phyloP scores from a whole-genome alignment of 2,113 vertebrate genomes.

The Hemichromis elongatus region DNA sequence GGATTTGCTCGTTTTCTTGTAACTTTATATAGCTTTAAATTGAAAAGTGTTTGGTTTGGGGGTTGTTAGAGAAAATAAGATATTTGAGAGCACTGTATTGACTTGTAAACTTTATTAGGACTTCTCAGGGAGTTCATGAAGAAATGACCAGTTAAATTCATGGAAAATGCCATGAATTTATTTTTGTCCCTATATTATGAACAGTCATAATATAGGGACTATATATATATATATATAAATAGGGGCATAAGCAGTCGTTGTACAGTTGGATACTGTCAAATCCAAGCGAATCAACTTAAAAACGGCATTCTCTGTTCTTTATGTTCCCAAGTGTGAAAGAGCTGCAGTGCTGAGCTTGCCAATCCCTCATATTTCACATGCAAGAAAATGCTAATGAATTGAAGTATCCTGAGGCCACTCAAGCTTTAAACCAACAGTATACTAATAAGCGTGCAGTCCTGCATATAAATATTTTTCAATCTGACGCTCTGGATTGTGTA shows the following conservation, averaged over 20 bases:
- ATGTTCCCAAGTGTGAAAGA: not conserved
- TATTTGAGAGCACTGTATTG: not conserved
- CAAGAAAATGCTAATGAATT: conserved; percentile 59
- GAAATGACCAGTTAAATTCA: not conserved
- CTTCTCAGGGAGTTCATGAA: not conserved
- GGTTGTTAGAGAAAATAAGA: not conserved
- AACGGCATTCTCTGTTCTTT: not conserved
- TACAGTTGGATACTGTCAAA: not conserved
- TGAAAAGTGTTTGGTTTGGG: not conserved
- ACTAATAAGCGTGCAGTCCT: not conserved
- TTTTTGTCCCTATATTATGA: not conserved
- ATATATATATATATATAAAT: not conserved
- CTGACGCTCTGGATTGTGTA: not conserved
- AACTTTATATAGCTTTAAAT: not conserved
- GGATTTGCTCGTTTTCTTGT: not conserved
- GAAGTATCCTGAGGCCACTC: conserved; percentile 35
- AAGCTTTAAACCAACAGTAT: conserved; percentile 13
- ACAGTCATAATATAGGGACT: not conserved
- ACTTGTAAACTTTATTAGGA: not conserved
- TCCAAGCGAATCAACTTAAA: not conserved
- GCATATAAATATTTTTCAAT: not conserved
- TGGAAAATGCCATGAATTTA: not conserved
- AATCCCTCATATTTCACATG: conserved; percentile 46
- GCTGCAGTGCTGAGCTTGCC: not conserved
- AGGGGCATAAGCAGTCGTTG: not conserved